Percentiles rank a stretch among this genome's conserved stretches.
Evolutionary conservation across 2,113 vertebrate species (phyloP).

Genomic region (Neodon shergylaensis): DNA sequence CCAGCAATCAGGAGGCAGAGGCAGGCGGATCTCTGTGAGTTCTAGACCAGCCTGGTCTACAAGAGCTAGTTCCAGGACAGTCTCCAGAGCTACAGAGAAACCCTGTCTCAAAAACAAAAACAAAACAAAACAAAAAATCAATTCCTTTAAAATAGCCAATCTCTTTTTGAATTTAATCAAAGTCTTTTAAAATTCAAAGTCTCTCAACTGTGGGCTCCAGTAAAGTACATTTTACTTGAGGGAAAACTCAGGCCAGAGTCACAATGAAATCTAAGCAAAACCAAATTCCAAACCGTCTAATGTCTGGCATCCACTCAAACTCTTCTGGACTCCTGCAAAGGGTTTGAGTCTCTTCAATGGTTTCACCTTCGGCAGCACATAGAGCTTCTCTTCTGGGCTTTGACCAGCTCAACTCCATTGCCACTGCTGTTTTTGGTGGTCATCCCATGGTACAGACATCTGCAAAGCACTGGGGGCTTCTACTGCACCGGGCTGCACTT

Average conservation of each 20-base stretch:
- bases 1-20: no score
- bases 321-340: not conserved
- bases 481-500: not conserved
- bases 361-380: not conserved
- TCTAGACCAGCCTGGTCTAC: no score
- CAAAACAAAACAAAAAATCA: not conserved
- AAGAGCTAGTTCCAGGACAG: no score
- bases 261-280: not conserved
- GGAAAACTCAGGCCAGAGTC: not conserved
- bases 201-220: not conserved
- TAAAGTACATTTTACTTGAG: not conserved
- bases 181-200: not conserved
- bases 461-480: not conserved
- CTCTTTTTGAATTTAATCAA: not conserved
- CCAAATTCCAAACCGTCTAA: not conserved
- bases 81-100: no score
- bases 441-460: not conserved
- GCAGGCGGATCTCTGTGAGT: no score
- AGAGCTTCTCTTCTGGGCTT: not conserved
- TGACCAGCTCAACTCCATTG: not conserved
- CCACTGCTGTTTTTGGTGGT: not conserved
- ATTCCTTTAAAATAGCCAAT: not conserved
- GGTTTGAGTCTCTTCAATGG: not conserved
- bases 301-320: not conserved
- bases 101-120: no score